Conservation (phyloP, 2,888 invertebrate genomes). For the Drosophila niveifrons region DNA sequence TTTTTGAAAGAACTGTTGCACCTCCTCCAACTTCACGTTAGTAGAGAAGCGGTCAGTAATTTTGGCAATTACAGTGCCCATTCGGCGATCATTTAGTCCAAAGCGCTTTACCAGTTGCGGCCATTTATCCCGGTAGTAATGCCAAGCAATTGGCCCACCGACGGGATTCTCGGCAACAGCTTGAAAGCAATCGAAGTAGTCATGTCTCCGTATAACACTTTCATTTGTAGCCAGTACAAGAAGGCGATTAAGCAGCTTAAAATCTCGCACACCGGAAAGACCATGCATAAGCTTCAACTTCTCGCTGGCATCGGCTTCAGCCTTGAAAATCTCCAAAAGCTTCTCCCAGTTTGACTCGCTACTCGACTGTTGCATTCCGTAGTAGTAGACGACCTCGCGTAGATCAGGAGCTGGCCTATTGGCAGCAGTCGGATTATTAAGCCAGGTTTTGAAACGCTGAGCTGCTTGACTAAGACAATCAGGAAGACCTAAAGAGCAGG, state of each 20-base stretch:
- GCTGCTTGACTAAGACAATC: conserved; percentile 88
- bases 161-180: conserved; percentile 90
- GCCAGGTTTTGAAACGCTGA: conserved; percentile 87
- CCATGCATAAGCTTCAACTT: conserved; percentile 90
- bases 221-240: conserved; percentile 90
- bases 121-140: conserved; percentile 93
- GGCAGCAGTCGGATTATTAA: conserved; percentile 83
- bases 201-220: conserved; percentile 91
- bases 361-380: conserved; percentile 89
- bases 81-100: conserved; percentile 91
- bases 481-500: conserved; percentile 88
- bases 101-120: conserved; percentile 90
- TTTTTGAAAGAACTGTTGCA: conserved; percentile 90
- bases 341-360: conserved; percentile 89
- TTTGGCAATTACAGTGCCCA: conserved; percentile 90
- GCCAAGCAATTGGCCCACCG: conserved; percentile 92
- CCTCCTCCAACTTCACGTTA: conserved; percentile 89
- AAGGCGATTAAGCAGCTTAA: conserved; percentile 88
- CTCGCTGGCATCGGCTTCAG: conserved; percentile 92
- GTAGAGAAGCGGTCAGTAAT: conserved; percentile 90
- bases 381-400: conserved; percentile 88
- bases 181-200: conserved; percentile 90
- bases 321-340: conserved; percentile 89
- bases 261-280: conserved; percentile 89
- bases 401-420: conserved; percentile 88